Conservation (phyloP, 35 echinoderm and acorn worm genomes). For the Lytechinus variegatus region DNA sequence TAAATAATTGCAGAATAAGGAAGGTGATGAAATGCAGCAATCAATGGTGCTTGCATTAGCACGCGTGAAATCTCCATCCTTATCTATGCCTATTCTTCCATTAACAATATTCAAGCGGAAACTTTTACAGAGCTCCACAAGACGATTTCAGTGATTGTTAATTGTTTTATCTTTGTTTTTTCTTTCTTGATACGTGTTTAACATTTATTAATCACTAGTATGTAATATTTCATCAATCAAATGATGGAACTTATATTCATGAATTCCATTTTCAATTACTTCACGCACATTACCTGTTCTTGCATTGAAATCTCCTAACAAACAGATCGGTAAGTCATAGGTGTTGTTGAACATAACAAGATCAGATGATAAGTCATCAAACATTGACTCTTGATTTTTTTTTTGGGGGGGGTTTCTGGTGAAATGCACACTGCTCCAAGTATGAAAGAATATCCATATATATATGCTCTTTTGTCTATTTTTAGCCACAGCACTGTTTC, state of each 20-base stretch:
- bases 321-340: neutral
- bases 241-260: neutral
- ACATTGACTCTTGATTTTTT: neutral
- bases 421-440: neutral
- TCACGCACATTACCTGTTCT: neutral
- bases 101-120: neutral
- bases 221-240: neutral
- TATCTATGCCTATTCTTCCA: too few species aligned
- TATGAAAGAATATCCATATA: slow-evolving; percentile 12
- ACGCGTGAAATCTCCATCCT: too few species aligned
- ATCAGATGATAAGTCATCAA: too few species aligned
- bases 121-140: neutral
- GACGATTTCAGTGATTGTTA: too few species aligned
- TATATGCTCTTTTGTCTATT: neutral
- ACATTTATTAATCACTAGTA: neutral
- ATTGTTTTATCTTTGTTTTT: neutral
- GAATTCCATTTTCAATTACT: neutral
- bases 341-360: neutral
- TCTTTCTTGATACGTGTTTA: neutral
- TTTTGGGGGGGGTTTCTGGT: neutral
- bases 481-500: neutral
- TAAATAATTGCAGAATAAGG: too few species aligned
- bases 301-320: neutral
- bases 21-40: too few species aligned
- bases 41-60: too few species aligned